These are phyloP conservation scores for Enteromius mattozi DNA, from an alignment of 2,797 vertebrate species.

Conservation along the genomic window DNA sequence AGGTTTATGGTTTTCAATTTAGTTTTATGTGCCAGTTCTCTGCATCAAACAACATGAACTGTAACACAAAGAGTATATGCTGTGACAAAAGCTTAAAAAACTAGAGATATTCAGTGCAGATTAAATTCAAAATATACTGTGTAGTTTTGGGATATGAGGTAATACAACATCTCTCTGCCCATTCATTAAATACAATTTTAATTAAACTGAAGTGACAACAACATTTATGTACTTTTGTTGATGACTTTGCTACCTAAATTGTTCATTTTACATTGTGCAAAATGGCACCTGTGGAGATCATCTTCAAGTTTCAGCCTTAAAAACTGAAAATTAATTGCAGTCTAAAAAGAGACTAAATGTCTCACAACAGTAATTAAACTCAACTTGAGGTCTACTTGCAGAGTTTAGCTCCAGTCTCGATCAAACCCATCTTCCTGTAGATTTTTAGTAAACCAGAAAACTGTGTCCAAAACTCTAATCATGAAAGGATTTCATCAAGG, in stretches of 20 bases:
- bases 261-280: neutral
- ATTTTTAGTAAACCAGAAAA: neutral
- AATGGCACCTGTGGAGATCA: neutral
- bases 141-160: constrained; percentile 1
- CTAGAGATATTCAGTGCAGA: neutral
- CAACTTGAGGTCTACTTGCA: neutral
- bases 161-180: neutral
- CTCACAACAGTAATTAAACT: neutral
- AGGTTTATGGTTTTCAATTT: constrained; percentile 27
- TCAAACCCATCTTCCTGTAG: neutral
- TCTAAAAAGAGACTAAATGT: neutral
- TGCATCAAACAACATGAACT: constrained; percentile 6
- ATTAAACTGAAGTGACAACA: neutral
- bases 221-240: neutral
- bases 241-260: neutral
- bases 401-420: neutral
- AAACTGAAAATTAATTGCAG: neutral
- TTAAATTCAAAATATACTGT: neutral
- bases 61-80: neutral
- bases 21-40: constrained; percentile 8
- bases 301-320: neutral
- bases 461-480: neutral
- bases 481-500: neutral
- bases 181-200: neutral
- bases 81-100: neutral